phyloP scores from a whole-genome alignment of 1,140 invertebrate genomes.

The Melitaea cinxia region DNA sequence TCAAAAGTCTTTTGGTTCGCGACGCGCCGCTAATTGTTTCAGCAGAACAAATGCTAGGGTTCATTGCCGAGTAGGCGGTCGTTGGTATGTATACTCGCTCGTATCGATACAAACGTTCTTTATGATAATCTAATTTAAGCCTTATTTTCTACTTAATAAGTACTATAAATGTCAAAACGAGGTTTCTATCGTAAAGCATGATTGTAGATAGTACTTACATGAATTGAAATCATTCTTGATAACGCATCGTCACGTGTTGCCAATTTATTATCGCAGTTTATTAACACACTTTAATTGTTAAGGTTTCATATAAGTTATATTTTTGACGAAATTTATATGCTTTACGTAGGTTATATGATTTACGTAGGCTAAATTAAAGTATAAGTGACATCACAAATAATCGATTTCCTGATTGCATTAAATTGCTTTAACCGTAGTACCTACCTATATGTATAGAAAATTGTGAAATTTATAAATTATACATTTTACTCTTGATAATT shows the following conservation, averaged over 20 bases:
- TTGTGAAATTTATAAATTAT: no score
- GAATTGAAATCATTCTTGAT: slow-evolving; percentile 32
- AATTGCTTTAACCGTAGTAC: no score
- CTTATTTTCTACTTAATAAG: slow-evolving; percentile 5
- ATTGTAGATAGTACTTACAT: background rate
- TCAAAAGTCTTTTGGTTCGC: slow-evolving; percentile 57
- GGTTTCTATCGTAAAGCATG: background rate
- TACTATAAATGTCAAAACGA: slow-evolving; percentile 4
- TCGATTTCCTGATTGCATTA: no score
- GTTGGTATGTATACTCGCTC: slow-evolving; percentile 43
- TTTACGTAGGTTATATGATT: no score
- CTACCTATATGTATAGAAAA: no score
- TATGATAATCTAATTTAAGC: background rate
- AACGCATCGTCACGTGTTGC: slow-evolving; percentile 37
- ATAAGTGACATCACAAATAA: no score
- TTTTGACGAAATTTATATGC: background rate
- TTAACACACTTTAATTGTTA: slow-evolving; percentile 31
- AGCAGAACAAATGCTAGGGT: slow-evolving; percentile 69
- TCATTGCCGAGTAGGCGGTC: slow-evolving; percentile 67
- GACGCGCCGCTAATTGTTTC: slow-evolving; percentile 69
- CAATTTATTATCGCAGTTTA: slow-evolving; percentile 38
- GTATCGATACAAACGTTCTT: slow-evolving; percentile 29
- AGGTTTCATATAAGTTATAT: slow-evolving; percentile 13
- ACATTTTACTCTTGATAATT: no score
- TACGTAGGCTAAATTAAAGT: no score